Evolutionary conservation across 2,888 invertebrate species (phyloP).

Genomic region (Drosophila rellima): DNA sequence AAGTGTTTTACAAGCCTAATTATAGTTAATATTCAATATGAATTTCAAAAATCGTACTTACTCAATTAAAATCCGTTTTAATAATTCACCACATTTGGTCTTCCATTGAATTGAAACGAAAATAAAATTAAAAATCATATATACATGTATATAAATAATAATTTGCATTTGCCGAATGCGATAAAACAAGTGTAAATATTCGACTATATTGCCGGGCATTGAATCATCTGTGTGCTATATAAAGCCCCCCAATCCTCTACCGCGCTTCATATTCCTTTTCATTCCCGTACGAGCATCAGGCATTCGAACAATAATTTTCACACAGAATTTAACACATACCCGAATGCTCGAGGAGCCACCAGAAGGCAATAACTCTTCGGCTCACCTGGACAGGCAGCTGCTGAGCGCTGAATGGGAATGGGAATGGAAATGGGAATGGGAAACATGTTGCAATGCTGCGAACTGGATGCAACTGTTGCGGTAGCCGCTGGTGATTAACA

Average conservation of each 20-base stretch:
- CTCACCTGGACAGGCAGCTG: conserved; percentile 46
- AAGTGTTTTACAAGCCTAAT: no score
- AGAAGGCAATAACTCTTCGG: conserved; percentile 56
- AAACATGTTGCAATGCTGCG: conserved; percentile 29
- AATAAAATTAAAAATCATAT: conserved; percentile 15
- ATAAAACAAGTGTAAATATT: conserved; percentile 20
- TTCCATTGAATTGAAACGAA: background rate
- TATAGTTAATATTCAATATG: background rate
- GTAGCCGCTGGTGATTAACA: conserved; percentile 59
- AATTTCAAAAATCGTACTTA: background rate
- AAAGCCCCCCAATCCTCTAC: background rate
- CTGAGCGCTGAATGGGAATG: conserved; percentile 29
- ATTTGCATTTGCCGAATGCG: conserved; percentile 2
- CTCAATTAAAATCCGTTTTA: background rate
- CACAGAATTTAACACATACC: conserved; percentile 60
- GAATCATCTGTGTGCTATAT: conserved; percentile 26
- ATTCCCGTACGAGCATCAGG: background rate
- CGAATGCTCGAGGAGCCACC: conserved; percentile 39
- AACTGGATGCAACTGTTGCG: conserved; percentile 30
- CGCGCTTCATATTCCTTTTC: background rate
- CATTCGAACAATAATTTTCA: conserved; percentile 47
- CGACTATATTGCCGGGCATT: conserved; percentile 12
- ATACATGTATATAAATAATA: conserved; percentile 1
- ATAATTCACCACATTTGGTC: background rate
- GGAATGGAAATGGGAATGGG: conserved; percentile 25